Conservation (phyloP, 2,113 vertebrate species). For the Erythrocercus mccallii region DNA sequence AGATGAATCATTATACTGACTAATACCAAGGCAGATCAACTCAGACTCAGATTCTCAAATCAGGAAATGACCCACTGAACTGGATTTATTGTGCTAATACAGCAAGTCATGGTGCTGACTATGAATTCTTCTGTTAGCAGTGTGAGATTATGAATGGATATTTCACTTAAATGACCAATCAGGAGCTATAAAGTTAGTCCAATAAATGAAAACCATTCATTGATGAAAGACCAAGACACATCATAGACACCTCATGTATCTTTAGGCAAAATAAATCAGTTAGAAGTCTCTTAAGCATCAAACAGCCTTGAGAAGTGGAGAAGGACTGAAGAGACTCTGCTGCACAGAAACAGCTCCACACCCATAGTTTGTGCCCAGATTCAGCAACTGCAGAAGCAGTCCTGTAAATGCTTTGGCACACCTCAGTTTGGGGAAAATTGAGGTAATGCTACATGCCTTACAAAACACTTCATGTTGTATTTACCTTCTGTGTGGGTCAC, state of each 20-base stretch:
- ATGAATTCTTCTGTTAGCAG: neutral
- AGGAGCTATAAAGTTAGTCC: neutral
- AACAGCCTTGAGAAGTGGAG: neutral
- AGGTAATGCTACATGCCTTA: neutral
- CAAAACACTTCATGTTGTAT: neutral
- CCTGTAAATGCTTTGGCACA: neutral
- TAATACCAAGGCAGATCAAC: neutral
- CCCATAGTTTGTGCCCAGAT: neutral
- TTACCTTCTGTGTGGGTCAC: neutral
- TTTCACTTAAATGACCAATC: neutral
- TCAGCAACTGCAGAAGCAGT: neutral
- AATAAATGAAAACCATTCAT: neutral
- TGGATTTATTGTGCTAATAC: neutral
- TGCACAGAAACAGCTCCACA: neutral
- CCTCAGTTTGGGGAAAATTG: neutral
- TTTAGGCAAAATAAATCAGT: neutral
- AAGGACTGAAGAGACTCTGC: neutral
- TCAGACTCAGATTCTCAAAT: neutral
- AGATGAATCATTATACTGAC: neutral
- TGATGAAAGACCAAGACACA: neutral
- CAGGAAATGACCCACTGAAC: neutral
- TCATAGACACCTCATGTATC: neutral
- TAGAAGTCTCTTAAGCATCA: neutral
- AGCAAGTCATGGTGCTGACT: neutral
- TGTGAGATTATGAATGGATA: neutral